Conservation (phyloP, 1,140 invertebrate species). For the Drosophila lowei region DNA sequence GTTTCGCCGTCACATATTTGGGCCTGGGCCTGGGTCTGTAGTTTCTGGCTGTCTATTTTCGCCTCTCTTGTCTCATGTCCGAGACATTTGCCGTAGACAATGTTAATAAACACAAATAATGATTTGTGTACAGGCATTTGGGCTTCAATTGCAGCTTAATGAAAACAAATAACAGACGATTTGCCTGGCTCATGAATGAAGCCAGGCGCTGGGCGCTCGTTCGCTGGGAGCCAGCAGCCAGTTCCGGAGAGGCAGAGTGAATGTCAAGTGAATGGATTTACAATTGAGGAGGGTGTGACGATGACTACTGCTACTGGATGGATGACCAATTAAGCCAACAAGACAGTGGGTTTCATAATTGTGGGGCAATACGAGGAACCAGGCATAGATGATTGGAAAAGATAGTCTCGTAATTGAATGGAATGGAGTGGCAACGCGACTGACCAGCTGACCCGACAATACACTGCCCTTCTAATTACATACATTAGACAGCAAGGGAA, state of each 20-base stretch:
- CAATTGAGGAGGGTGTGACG: slow-evolving; percentile 24
- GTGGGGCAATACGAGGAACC: not conserved
- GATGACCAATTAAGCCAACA: slow-evolving; percentile 13
- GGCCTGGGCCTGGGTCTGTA: slow-evolving; percentile 4
- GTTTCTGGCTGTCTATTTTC: slow-evolving; percentile 47
- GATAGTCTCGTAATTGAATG: no score
- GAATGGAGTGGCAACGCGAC: no score
- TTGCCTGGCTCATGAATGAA: slow-evolving; percentile 39
- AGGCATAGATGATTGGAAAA: no score
- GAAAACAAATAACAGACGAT: slow-evolving; percentile 73
- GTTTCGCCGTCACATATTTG: slow-evolving; percentile 32
- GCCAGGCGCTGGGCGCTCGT: not conserved
- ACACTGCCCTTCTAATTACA: no score
- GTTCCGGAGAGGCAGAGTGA: slow-evolving; percentile 22
- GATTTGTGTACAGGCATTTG: slow-evolving; percentile 68
- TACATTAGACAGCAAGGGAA: no score
- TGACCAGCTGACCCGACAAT: no score
- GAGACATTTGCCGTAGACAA: slow-evolving; percentile 49
- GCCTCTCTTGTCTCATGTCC: slow-evolving; percentile 57
- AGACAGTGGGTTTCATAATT: slow-evolving; percentile 1
- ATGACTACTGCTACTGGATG: not conserved
- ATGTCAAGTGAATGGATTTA: slow-evolving; percentile 22
- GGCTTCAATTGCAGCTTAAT: slow-evolving; percentile 69
- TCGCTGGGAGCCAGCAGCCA: slow-evolving; percentile 19
- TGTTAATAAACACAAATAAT: slow-evolving; percentile 64